Percentiles rank a stretch among this genome's conserved stretches.
Conservation (phyloP, 2,797 vertebrate species). For the Gorsachius magnificus region DNA sequence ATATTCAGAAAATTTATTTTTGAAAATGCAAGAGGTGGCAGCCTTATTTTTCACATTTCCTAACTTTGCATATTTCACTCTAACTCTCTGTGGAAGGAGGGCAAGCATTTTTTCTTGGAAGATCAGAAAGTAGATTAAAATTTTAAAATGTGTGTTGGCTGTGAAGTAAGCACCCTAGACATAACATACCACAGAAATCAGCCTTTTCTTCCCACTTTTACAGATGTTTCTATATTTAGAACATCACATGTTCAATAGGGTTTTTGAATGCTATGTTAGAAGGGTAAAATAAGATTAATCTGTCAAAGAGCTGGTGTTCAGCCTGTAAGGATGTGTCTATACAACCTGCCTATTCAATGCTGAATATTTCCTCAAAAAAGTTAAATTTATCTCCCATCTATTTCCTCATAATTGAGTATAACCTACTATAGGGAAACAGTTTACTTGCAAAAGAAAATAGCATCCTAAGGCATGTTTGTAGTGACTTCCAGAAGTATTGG, state of each 20-base stretch:
- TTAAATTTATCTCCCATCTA: background rate
- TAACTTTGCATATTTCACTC: slow-evolving; percentile 13
- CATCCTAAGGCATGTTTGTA: background rate
- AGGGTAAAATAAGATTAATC: slow-evolving; percentile 18
- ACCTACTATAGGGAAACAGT: background rate
- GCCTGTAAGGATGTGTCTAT: background rate
- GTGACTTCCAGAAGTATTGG: slow-evolving; percentile 2
- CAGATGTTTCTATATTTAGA: background rate
- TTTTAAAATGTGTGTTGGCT: background rate
- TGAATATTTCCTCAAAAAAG: background rate
- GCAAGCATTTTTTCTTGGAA: background rate
- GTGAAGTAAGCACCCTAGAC: background rate
- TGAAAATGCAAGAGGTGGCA: background rate
- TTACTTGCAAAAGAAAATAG: slow-evolving; percentile 8
- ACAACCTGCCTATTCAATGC: background rate
- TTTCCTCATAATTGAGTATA: background rate
- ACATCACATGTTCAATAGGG: background rate
- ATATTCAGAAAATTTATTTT: slow-evolving; percentile 32
- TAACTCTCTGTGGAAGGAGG: background rate
- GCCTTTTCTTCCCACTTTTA: background rate
- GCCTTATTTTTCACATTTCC: slow-evolving; percentile 26
- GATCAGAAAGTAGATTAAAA: slow-evolving; percentile 10
- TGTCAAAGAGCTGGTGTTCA: background rate
- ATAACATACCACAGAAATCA: background rate
- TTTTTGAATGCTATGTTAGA: slow-evolving; percentile 2